Evolutionary conservation across 2,888 invertebrate species (phyloP), one percentile per base, ranked within the genome.

Genomic region (Cryptocephalus moraei): DNA sequence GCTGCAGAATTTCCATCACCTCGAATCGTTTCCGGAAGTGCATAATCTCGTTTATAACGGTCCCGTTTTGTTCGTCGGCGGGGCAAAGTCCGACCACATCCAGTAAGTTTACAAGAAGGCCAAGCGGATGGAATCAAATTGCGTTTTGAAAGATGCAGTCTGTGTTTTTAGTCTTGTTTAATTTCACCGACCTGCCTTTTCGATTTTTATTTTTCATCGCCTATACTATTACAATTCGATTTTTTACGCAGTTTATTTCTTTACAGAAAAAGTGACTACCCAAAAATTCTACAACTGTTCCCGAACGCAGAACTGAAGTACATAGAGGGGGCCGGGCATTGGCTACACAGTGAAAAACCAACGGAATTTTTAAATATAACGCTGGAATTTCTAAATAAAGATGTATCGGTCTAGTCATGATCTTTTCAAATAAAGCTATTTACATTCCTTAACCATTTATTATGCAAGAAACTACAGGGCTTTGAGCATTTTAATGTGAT

Each of bases 261-360:
- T 58, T 61, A 36, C 52, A 78, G 75, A 51, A 68, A 70, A 52
- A 62, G 67, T 9, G 84, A 86, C 63, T 74, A 82, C 41, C 69
- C 71, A 6, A 71, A 72, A 48, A 88, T 91, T 47, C 74, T 76
- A 61, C 75, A 79, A 51, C 71, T 86, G 45, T 92, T 92, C 63
- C 86, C 91, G 0, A 68, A 74, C 8, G 84, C 86, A 0, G 72
- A 81, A 53, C 76, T 92, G 60, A 67, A 74, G 41, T 84, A 81
- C 56, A 78, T 93, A 44, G 76, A 80, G 43, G 87, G 84, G 34
- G 89, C 95, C 8, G 91, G 92, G 0, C 96, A 97, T 69, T 90
- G 93, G 88, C 82, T 95, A 1, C 96, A 97, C 66, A 84, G 88
- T 54, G 94, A 96, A 52, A 86, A 92, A 65, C 92, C 95, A 1